Conservation (phyloP, 2,888 invertebrate species). For the Drosophila buzzatii region DNA sequence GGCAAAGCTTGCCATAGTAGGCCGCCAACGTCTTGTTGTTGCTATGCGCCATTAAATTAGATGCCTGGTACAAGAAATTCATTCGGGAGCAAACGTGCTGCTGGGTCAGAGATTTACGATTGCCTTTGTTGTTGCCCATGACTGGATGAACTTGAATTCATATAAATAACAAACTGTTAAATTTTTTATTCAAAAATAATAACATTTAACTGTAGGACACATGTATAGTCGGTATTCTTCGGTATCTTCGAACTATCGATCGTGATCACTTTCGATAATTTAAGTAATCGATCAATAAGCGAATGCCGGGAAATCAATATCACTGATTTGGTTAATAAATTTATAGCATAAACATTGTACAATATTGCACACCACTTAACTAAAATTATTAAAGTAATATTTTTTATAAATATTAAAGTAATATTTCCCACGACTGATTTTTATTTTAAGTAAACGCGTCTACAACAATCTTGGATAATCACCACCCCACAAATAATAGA, state of each 20-base stretch:
- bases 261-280: conserved; percentile 8
- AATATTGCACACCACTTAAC: not conserved
- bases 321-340: no score
- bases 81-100: conserved; percentile 68
- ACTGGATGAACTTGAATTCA: not conserved
- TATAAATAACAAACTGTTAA: not conserved
- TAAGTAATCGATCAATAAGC: not conserved
- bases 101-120: conserved; percentile 51
- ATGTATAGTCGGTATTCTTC: not conserved
- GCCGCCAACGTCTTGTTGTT: conserved; percentile 79
- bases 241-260: conserved; percentile 5
- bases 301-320: not conserved
- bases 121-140: conserved; percentile 51
- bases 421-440: no score
- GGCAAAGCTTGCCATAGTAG: conserved; percentile 83
- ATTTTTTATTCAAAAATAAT: not conserved
- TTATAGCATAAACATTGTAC: not conserved
- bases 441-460: no score
- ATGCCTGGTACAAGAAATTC: conserved; percentile 85
- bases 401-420: no score
- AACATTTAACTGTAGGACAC: not conserved
- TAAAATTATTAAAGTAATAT: no score
- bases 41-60: conserved; percentile 81
- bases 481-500: not conserved
- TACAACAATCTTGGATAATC: no score